phyloP scores from a whole-genome alignment of 1,140 invertebrate genomes.

The Carcinoscorpius rotundicauda region DNA sequence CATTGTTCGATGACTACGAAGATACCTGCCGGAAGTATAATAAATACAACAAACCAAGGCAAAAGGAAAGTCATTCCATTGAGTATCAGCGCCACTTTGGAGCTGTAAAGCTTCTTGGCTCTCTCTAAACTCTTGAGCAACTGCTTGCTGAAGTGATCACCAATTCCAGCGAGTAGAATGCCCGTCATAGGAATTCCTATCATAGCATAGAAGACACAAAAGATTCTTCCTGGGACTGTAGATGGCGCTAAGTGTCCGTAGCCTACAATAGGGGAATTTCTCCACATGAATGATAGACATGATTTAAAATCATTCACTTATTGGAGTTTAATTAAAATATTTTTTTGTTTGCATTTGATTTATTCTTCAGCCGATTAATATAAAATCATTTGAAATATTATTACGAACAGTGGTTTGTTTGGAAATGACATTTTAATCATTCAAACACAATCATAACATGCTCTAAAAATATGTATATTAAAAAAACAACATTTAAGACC shows the following conservation, averaged over 20 bases:
- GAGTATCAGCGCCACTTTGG: constrained; percentile 2
- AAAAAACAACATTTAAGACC: too few relatives aligned
- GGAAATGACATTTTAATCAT: too few relatives aligned
- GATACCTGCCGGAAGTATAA: constrained; percentile 74
- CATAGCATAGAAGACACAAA: constrained; percentile 69
- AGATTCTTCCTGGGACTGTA: constrained; percentile 65
- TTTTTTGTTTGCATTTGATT: too few relatives aligned
- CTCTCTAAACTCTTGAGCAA: constrained; percentile 19
- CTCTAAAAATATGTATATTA: too few relatives aligned
- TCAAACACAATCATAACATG: too few relatives aligned
- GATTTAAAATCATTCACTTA: too few relatives aligned
- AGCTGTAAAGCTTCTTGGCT: constrained; percentile 12
- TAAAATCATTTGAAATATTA: too few relatives aligned
- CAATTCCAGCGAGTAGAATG: constrained; percentile 25
- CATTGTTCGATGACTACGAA: constrained; percentile 79
- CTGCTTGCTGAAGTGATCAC: constrained; percentile 26
- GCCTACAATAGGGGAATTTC: constrained; percentile 40
- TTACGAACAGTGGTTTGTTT: too few relatives aligned
- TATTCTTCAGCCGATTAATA: too few relatives aligned
- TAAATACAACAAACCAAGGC: constrained; percentile 76
- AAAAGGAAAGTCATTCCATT: constrained; percentile 37
- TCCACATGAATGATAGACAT: too few relatives aligned
- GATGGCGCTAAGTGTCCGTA: constrained; percentile 76
- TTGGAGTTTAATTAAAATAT: too few relatives aligned
- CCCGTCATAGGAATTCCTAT: constrained; percentile 65